Evolutionary conservation across 2,888 invertebrate species (phyloP), one percentile per base, ranked within the genome.

Genomic region (Taenaris catops): DNA sequence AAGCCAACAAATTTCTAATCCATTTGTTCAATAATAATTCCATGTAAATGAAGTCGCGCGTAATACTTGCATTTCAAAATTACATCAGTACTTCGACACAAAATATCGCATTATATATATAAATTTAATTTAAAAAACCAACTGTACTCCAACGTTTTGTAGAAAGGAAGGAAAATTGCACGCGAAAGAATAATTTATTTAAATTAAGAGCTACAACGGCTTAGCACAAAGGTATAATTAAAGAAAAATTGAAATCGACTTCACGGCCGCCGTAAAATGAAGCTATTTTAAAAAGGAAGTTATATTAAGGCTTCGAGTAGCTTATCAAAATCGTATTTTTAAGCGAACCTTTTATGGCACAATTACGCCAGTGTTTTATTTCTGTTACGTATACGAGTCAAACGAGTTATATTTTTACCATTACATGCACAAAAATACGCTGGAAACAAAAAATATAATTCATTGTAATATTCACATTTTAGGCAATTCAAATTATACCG

Each of bases 171-270:
- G 28, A 43, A 40, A 43, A 36, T 25, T 25, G 34, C 43, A 43
- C 43, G 43, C 43, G 34, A 43, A 37, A 25, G 17, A 18, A 34
- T 40, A 39, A 43, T 43, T 43, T 39, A 36, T 43, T 43, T 31
- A 43, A 37, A 40, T 43, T 43, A 40, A 43, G 33, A 34, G 17
- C 34, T 31, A 26, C 36, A 25, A 25, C 14, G 35, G 36, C 25
- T 26, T 34, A 31, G 25, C 39, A 34, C 34, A 39, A 43, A 37
- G 28, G 39, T 29, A 39, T 36, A 40, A 43, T 43, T 38, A 31
- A 25, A 38, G 41, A 38, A 39, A 41, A 46, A 48, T 46, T 44
- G 41, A 46, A 44, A 44, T 35, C 34, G 37, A 38, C 41, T 33
- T 37, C 23, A 28, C 25, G 35, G 8, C 33, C 26, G 21, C 27